These are phyloP conservation scores for Gnathonemus echidnorhynchus DNA, from an alignment of 2,113 vertebrate species.

Conservation along the genomic window DNA sequence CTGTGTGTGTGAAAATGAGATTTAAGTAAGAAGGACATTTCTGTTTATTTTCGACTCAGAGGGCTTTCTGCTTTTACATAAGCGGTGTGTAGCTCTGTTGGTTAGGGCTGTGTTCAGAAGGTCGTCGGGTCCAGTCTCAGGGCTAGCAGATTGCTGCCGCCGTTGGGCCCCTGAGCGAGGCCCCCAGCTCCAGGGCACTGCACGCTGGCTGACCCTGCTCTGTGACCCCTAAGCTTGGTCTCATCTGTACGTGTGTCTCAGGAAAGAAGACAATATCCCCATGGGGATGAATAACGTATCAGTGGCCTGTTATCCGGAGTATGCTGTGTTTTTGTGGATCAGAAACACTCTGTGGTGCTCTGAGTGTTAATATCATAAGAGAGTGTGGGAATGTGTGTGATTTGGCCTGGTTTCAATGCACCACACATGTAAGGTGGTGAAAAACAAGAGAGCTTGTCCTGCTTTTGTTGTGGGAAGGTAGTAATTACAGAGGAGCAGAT, in stretches of 20 bases:
- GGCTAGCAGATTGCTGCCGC: neutral
- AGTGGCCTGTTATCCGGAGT: neutral
- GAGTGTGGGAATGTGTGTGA: neutral
- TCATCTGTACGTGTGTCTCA: neutral
- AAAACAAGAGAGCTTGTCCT: neutral
- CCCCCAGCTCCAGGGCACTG: neutral
- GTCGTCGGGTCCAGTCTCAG: neutral
- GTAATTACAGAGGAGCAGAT: neutral
- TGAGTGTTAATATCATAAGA: neutral
- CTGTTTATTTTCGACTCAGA: neutral
- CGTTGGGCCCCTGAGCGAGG: neutral
- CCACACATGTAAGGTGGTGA: neutral
- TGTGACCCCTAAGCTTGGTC: neutral
- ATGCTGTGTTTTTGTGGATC: neutral
- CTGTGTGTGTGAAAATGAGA: neutral
- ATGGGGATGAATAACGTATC: neutral
- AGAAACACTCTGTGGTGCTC: neutral
- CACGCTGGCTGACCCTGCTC: neutral
- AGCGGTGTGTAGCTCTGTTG: neutral
- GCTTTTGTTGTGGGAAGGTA: neutral
- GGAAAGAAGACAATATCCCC: neutral
- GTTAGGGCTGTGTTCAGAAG: neutral
- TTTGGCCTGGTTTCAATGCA: neutral
- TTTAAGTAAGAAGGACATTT: neutral
- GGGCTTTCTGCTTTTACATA: neutral